These are phyloP conservation scores for Cinclus cinclus DNA, from an alignment of 2,113 vertebrate species.

Conservation along the genomic window DNA sequence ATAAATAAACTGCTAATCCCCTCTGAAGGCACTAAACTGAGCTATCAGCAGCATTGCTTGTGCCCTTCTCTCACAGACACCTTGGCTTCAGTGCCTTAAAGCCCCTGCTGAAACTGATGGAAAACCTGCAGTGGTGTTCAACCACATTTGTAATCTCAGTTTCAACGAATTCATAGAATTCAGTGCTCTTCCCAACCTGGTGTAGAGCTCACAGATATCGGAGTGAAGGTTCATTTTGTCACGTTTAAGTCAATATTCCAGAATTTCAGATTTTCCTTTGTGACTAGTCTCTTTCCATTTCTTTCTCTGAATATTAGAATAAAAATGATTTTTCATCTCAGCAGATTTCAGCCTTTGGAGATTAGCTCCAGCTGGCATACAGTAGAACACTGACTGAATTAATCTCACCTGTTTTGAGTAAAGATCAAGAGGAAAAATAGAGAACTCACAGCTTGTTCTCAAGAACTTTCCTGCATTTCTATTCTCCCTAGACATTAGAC, in stretches of 20 bases:
- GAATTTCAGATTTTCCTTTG: background rate
- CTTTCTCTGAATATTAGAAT: background rate
- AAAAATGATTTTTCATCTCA: background rate
- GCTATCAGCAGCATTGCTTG: background rate
- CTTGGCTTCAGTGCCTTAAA: rapidly evolving
- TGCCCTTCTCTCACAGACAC: background rate
- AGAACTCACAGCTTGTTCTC: background rate
- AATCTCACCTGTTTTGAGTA: background rate
- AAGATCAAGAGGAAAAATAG: background rate
- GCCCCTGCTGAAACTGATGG: background rate
- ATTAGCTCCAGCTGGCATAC: background rate
- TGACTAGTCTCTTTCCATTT: background rate
- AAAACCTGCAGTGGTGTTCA: background rate
- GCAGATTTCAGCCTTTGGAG: background rate
- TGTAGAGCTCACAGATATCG: background rate
- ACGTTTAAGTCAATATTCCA: background rate
- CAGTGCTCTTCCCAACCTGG: background rate
- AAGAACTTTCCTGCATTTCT: background rate
- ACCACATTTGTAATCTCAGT: background rate
- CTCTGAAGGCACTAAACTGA: background rate
- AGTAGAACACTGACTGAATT: background rate
- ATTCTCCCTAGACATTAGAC: background rate
- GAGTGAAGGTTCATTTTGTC: background rate
- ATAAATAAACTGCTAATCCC: background rate
- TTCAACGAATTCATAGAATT: background rate